A percentile compares a stretch with the other conserved stretches of the same genome.
Conservation (phyloP, 2,888 invertebrate genomes). For the Limnephilus auricula region DNA sequence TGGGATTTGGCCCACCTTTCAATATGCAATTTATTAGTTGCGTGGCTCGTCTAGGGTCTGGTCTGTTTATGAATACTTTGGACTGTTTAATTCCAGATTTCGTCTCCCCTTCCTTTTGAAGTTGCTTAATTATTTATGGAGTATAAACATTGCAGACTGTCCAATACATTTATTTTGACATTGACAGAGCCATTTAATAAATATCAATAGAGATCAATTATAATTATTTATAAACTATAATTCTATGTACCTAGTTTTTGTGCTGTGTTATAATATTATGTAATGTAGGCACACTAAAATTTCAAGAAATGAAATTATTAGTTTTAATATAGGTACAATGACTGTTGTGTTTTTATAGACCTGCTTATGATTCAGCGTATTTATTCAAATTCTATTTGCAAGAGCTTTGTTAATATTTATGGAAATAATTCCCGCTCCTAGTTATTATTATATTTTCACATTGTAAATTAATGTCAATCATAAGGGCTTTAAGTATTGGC, state of each 20-base stretch:
- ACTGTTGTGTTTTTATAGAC: neutral
- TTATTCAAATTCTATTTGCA: neutral
- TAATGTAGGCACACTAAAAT: neutral
- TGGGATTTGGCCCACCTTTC: no score
- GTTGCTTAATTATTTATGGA: neutral
- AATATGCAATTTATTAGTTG: no score
- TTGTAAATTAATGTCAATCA: constrained; percentile 55
- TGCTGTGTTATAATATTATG: neutral
- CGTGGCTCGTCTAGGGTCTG: no score
- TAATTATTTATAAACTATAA: neutral
- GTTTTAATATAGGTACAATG: neutral
- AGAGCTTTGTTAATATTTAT: neutral
- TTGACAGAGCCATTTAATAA: neutral
- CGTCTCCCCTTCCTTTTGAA: no score
- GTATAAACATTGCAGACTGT: neutral
- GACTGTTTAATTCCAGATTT: no score
- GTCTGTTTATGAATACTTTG: no score
- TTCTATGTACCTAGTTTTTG: neutral
- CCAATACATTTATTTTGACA: neutral
- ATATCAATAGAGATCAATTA: constrained; percentile 2
- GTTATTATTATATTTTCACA: neutral
- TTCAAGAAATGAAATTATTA: neutral
- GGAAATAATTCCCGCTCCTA: neutral
- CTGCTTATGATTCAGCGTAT: neutral
- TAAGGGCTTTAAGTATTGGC: constrained; percentile 58